phyloP scores from a whole-genome alignment of 2,888 invertebrate genomes.

The Synergus japonicus region DNA sequence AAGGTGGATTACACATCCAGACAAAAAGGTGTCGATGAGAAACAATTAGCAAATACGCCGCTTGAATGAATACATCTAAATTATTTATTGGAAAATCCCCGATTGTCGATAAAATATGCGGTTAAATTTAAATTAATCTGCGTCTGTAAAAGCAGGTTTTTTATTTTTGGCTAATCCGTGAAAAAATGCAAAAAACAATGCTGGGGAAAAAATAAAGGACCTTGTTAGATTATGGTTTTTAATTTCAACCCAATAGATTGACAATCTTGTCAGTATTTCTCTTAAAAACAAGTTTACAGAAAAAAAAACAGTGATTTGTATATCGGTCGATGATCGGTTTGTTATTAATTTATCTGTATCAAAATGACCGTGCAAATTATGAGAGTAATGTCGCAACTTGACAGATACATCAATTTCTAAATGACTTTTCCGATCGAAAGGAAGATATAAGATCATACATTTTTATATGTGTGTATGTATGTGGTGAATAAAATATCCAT shows the following conservation, averaged over 20 bases:
- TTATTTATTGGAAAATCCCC: slow-evolving; percentile 3
- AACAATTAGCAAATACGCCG: slow-evolving; percentile 9
- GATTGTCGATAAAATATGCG: slow-evolving; percentile 16
- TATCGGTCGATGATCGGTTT: neutral
- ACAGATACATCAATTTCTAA: neutral
- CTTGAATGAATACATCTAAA: neutral
- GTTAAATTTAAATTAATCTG: neutral
- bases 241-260: neutral
- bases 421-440: neutral
- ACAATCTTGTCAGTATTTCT: neutral
- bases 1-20: neutral
- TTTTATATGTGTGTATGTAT: neutral
- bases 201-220: neutral
- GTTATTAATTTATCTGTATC: neutral
- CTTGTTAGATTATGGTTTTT: neutral
- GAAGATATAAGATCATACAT: neutral
- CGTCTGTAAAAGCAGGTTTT: neutral
- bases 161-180: neutral
- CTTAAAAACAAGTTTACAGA: neutral
- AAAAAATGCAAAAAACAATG: neutral
- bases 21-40: neutral
- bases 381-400: neutral
- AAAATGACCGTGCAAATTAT: neutral
- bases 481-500: neutral
- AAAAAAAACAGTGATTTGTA: neutral